Percentiles rank a stretch among this genome's conserved stretches.
Evolutionary conservation across 2,113 vertebrate genomes (phyloP).

Genomic region (Todiramphus saurophagus): DNA sequence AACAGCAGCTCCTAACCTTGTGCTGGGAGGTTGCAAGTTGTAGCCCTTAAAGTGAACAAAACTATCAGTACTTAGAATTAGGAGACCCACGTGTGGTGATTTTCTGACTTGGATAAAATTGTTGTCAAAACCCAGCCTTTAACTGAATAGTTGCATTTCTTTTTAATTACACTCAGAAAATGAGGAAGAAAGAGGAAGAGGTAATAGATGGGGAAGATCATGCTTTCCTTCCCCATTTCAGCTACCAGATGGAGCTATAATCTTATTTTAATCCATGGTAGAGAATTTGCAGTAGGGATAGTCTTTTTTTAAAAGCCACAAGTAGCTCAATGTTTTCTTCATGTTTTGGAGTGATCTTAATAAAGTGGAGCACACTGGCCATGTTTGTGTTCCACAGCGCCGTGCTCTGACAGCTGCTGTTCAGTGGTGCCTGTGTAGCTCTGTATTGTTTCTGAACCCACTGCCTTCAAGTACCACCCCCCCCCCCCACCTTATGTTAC

Average conservation of each 20-base stretch:
- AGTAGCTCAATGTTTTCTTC: not conserved
- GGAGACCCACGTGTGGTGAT: not conserved
- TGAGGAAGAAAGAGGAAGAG: not conserved
- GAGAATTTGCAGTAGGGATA: not conserved
- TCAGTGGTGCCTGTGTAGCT: not conserved
- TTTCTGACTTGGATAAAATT: not conserved
- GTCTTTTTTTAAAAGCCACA: not conserved
- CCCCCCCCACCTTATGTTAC: not conserved
- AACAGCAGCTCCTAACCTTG: not conserved
- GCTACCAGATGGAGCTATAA: not conserved
- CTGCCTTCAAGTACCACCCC: not conserved
- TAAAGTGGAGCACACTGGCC: no score
- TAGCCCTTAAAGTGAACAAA: not conserved
- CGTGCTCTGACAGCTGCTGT: not conserved
- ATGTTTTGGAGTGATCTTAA: not conserved
- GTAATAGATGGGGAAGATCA: not conserved
- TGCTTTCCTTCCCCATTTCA: not conserved
- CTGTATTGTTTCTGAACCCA: not conserved
- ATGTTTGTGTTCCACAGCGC: not conserved
- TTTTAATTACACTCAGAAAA: not conserved
- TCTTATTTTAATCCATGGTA: not conserved
- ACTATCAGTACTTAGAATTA: not conserved
- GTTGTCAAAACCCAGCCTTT: not conserved
- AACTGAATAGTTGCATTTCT: not conserved
- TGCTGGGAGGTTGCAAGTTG: not conserved